Base-by-base conservation (phyloP, 2,888 invertebrate species). In the Chouioia cunea region DNA sequence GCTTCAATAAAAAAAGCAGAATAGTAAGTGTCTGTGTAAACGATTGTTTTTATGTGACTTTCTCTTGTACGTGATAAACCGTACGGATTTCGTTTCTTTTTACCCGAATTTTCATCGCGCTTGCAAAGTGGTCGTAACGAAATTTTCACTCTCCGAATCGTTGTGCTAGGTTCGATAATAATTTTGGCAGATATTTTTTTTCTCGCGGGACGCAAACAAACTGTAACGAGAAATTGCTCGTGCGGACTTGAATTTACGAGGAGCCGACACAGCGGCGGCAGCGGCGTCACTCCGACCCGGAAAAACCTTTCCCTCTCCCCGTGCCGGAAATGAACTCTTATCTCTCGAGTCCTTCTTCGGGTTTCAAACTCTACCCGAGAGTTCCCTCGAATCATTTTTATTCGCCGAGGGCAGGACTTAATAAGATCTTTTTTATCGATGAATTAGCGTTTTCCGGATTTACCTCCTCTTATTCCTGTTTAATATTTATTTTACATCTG, bases 301-400 rank as follows among this genome's bases (percentile, higher is more conserved):
- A 63, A 52, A 63, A 63, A 47, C 27, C 27, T 54, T 46, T 54
- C 52, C 22, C 23, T n/a, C n/a, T n/a, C n/a, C n/a, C 46, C 46
- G 50, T 48, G 23, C 18, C 70, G 70, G 65, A 71, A 71, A 71
- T 71, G 60, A 71, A 71, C 62, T 71, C 65, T 62, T 71, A 62
- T 71, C 62, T 57, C 36, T 52, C 52, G 56, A 64, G 58, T 52
- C 27, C 27, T 15, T 10, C 62, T 62, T 52, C 52, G 43, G 43
- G 14, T 16, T 64, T 64, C 12, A 27, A 12, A 27, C 22, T 27
- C 22, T 44, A 6, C 27, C 27, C 52, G n/a, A 15, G 50, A 57
- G 16, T 22, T 48, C 60, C 20, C 23, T 15, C 8, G 59, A 22
- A 66, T 60, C 22, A 50, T 44, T 63, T 57, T 68, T 63, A 63